Evolutionary conservation across 2,888 invertebrate species (phyloP).

Genomic region (Rhingia rostrata): DNA sequence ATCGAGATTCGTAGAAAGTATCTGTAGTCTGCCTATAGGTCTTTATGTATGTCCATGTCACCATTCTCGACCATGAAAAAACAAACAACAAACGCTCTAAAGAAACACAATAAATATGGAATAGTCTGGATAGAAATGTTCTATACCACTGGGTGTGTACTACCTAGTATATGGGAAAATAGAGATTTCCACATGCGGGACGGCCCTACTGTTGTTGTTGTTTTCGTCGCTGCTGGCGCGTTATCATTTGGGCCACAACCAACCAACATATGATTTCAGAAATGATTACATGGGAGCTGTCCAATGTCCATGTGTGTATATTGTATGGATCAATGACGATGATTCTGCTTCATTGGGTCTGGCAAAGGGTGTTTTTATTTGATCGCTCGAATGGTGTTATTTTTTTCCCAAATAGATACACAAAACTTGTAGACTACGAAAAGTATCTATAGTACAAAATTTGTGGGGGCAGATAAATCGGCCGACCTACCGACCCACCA

Average conservation of each 20-base stretch:
- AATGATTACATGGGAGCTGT: neutral
- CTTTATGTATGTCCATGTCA: neutral
- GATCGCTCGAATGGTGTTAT: no score
- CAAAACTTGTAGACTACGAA: neutral
- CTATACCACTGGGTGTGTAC: neutral
- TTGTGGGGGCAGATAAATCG: neutral
- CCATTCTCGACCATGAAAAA: conserved; percentile 28
- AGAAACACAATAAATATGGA: neutral
- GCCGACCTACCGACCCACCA: conserved; percentile 4
- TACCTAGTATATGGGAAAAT: neutral
- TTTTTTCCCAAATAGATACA: no score
- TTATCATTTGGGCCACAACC: conserved; percentile 69
- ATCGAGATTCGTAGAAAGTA: neutral
- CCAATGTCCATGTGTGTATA: conserved; percentile 13
- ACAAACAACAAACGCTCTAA: neutral
- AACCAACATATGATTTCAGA: conserved; percentile 48
- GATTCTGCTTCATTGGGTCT: conserved; percentile 30
- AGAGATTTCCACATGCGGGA: conserved; percentile 28
- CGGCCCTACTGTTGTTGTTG: conserved; percentile 25
- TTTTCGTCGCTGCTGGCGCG: conserved; percentile 31
- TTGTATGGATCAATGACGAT: conserved; percentile 50
- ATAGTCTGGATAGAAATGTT: neutral
- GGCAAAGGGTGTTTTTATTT: neutral
- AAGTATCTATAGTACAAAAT: conserved; percentile 9
- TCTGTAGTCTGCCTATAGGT: neutral